These are phyloP conservation scores for Microplitis demolitor DNA, from an alignment of 1,140 invertebrate genomes.

Conservation along the genomic window DNA sequence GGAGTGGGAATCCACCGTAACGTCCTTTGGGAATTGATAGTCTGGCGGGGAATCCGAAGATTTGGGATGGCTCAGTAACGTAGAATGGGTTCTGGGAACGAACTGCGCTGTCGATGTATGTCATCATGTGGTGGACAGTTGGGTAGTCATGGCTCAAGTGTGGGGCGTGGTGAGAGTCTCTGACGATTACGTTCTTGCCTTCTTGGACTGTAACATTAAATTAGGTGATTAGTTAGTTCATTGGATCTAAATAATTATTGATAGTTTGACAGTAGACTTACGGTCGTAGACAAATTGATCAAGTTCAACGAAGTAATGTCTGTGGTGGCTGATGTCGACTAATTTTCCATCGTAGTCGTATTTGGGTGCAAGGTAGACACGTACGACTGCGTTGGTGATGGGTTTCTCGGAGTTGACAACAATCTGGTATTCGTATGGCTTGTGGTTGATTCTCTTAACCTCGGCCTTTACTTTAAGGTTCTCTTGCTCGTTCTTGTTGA, in stretches of 20 bases:
- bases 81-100: slow-evolving; percentile 60
- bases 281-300: slow-evolving; percentile 71
- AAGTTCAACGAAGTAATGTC: slow-evolving; percentile 68
- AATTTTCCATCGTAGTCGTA: slow-evolving; percentile 63
- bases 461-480: slow-evolving; percentile 46
- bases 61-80: slow-evolving; percentile 57
- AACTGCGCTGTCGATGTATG: slow-evolving; percentile 57
- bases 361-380: slow-evolving; percentile 67
- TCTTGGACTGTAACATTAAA: slow-evolving; percentile 58
- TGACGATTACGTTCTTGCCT: slow-evolving; percentile 71
- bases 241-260: background rate
- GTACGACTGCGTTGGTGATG: slow-evolving; percentile 54
- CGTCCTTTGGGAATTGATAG: slow-evolving; percentile 65
- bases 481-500: slow-evolving; percentile 35
- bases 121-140: slow-evolving; percentile 65
- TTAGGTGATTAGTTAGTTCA: background rate
- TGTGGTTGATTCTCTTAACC: slow-evolving; percentile 67
- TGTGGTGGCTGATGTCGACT: slow-evolving; percentile 65
- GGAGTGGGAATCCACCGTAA: slow-evolving; percentile 65
- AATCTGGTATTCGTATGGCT: slow-evolving; percentile 67
- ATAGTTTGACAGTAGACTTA: slow-evolving; percentile 37
- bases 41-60: slow-evolving; percentile 67
- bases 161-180: slow-evolving; percentile 70
- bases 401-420: slow-evolving; percentile 58
- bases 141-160: slow-evolving; percentile 68